A percentile compares a stretch with the other conserved stretches of the same genome.
These are phyloP conservation scores for Pao palembangensis DNA, from an alignment of 2,113 vertebrate species.

Conservation along the genomic window DNA sequence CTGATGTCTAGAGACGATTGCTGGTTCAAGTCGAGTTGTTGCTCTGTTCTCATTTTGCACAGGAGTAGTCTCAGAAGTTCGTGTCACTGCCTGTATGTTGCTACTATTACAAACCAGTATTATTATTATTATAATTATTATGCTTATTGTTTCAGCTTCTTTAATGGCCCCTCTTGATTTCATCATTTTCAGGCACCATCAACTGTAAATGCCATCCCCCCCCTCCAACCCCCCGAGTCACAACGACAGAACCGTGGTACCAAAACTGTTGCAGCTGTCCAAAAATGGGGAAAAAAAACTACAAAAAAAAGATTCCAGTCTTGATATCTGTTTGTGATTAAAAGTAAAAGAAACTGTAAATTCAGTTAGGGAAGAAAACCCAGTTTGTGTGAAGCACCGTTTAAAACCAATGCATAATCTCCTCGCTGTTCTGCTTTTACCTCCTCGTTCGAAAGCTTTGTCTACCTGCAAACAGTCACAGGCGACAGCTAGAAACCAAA, in stretches of 20 bases:
- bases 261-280: slow-evolving; percentile 87
- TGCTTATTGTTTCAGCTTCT: slow-evolving; percentile 14
- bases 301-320: slow-evolving; percentile 79
- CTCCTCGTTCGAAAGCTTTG: slow-evolving; percentile 99
- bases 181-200: slow-evolving; percentile 83
- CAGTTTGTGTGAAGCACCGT: slow-evolving; percentile 91
- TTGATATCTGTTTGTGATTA: slow-evolving; percentile 92
- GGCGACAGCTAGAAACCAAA: slow-evolving; percentile 99
- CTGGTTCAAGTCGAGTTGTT: slow-evolving; percentile 99
- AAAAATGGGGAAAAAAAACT: slow-evolving; percentile 52
- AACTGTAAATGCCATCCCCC: slow-evolving; percentile 96
- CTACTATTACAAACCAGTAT: slow-evolving; percentile 89
- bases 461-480: slow-evolving; percentile 99
- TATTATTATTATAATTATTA: slow-evolving; percentile 39
- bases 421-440: slow-evolving; percentile 90
- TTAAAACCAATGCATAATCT: slow-evolving; percentile 85
- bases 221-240: slow-evolving; percentile 69
- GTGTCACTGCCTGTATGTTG: slow-evolving; percentile 99
- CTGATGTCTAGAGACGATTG: slow-evolving; percentile 96
- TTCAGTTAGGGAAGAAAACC: slow-evolving; percentile 72
- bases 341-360: slow-evolving; percentile 85
- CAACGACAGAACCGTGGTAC: slow-evolving; percentile 84
- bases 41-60: slow-evolving; percentile 99
- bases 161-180: neutral
- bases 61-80: slow-evolving; percentile 97